These are phyloP conservation scores for Lacerta agilis DNA, from an alignment of 2,797 vertebrate species.

Conservation along the genomic window DNA sequence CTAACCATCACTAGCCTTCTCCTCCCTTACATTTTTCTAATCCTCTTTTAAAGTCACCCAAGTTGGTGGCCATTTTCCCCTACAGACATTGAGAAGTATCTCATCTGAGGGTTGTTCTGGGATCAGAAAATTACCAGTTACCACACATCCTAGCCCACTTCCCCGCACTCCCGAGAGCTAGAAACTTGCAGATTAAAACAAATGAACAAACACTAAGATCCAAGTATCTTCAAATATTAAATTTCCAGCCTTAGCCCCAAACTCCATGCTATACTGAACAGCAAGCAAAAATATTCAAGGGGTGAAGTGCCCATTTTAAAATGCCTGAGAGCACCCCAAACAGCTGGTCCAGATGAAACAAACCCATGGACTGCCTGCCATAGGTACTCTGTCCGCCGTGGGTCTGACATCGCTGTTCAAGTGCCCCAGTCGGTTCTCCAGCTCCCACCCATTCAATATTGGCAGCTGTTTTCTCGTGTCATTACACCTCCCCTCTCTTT, in stretches of 20 bases:
- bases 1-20: too few relatives aligned
- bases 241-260: neutral
- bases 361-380: conserved; percentile 13
- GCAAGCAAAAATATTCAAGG: neutral
- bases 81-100: neutral
- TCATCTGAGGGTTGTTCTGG: neutral
- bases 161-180: neutral
- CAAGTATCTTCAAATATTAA: neutral
- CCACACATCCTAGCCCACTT: too few relatives aligned
- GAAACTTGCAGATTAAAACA: neutral
- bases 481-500: neutral
- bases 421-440: neutral
- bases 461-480: neutral
- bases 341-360: neutral
- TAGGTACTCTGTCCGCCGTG: neutral
- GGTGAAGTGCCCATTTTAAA: neutral
- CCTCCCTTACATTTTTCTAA: too few relatives aligned
- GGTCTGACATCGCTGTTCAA: neutral
- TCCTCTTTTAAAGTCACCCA: too few relatives aligned
- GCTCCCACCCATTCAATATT: neutral
- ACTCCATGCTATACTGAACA: neutral
- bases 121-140: neutral
- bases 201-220: too few relatives aligned
- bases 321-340: neutral
- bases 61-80: neutral